A percentile compares a stretch with the other conserved stretches of the same genome.
Evolutionary conservation across 1,140 invertebrate genomes (phyloP).

Genomic region (Drosophila grimshawi): DNA sequence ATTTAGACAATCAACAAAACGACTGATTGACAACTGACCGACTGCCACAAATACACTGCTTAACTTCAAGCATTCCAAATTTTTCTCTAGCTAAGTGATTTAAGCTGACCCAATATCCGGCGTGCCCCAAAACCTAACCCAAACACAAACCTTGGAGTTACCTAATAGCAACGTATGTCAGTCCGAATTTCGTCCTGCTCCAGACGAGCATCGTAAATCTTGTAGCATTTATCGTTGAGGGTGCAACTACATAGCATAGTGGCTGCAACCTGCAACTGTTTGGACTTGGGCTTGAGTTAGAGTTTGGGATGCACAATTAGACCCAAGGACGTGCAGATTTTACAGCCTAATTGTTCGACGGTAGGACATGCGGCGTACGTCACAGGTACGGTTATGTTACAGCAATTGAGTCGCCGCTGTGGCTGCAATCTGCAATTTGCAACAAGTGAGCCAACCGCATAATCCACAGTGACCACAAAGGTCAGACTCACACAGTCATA

Average conservation of each 20-base stretch:
- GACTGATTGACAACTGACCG: too few relatives aligned
- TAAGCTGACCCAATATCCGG: too few relatives aligned
- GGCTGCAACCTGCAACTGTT: not conserved
- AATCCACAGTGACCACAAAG: constrained; percentile 77
- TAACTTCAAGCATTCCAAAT: too few relatives aligned
- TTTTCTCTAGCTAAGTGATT: too few relatives aligned
- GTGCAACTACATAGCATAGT: not conserved
- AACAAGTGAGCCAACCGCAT: constrained; percentile 78
- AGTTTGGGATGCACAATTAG: constrained; percentile 33
- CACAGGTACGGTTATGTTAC: constrained; percentile 6
- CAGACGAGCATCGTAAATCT: constrained; percentile 25
- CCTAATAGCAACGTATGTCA: too few relatives aligned
- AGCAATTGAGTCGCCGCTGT: constrained; percentile 33
- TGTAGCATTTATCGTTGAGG: constrained; percentile 14
- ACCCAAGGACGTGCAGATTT: constrained; percentile 40
- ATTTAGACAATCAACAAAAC: too few relatives aligned
- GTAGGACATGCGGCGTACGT: constrained; percentile 4
- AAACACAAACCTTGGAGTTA: not conserved
- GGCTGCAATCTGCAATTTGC: constrained; percentile 40
- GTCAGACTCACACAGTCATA: constrained; percentile 52
- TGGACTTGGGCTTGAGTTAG: too few relatives aligned
- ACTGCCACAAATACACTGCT: too few relatives aligned
- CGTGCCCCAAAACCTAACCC: too few relatives aligned
- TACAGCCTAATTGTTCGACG: constrained; percentile 35
- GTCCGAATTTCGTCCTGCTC: not conserved